phyloP scores from a whole-genome alignment of 2,113 vertebrate genomes.

The Edolisoma coerulescens region DNA sequence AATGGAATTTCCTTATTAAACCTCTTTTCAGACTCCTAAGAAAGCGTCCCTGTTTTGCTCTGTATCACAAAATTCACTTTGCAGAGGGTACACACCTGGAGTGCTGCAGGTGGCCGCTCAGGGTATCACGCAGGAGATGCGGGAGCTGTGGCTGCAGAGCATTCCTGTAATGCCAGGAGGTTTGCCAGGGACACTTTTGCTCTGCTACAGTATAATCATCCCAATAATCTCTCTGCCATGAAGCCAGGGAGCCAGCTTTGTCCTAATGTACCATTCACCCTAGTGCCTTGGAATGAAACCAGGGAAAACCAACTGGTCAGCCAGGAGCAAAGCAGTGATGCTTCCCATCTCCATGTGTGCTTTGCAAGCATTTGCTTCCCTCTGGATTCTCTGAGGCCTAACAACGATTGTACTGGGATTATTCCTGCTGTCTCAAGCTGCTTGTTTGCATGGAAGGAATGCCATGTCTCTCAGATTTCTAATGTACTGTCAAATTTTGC shows the following conservation, averaged over 20 bases:
- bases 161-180: not conserved
- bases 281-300: not conserved
- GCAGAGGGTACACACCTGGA: not conserved
- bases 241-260: not conserved
- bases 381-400: not conserved
- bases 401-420: not conserved
- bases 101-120: not conserved
- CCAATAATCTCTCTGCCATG: not conserved
- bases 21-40: not conserved
- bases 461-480: not conserved
- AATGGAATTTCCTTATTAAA: not conserved
- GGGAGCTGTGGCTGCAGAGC: not conserved
- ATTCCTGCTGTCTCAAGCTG: not conserved
- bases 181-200: not conserved
- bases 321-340: accelerated
- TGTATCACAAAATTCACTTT: not conserved
- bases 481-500: not conserved
- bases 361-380: not conserved
- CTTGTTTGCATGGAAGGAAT: not conserved
- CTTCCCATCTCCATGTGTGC: accelerated
- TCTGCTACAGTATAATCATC: not conserved
- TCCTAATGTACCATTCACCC: not conserved
- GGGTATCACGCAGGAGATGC: not conserved
- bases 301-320: not conserved
- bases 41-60: not conserved